Evolutionary conservation across 1,140 invertebrate species (phyloP).

Genomic region (Prorops nasuta): DNA sequence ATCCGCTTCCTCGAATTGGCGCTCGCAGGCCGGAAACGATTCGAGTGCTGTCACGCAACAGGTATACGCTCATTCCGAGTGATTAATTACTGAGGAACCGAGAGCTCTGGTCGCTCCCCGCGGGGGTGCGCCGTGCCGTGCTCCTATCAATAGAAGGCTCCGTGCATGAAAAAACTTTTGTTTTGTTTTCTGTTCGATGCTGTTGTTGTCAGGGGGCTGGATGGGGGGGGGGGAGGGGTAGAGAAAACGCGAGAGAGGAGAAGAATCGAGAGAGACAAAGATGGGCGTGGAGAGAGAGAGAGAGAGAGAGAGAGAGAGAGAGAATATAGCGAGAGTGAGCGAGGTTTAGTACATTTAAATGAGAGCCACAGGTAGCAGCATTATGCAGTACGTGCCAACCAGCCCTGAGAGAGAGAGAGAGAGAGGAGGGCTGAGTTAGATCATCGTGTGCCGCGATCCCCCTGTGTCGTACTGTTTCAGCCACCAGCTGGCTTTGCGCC

Average conservation of each 20-base stretch:
- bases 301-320: slow-evolving; percentile 12
- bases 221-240: no score
- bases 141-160: slow-evolving; percentile 25
- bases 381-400: slow-evolving; percentile 45
- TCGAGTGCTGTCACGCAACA: slow-evolving; percentile 19
- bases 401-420: slow-evolving; percentile 22
- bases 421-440: slow-evolving; percentile 40
- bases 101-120: no score
- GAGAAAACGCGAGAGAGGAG: slow-evolving; percentile 4
- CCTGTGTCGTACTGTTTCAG: slow-evolving; percentile 15
- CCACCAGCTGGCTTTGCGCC: slow-evolving; percentile 28
- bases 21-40: not conserved
- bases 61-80: slow-evolving; percentile 14
- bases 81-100: slow-evolving; percentile 25
- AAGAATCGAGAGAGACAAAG: not conserved
- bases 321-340: slow-evolving; percentile 3
- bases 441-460: slow-evolving; percentile 30
- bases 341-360: slow-evolving; percentile 48
- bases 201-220: no score
- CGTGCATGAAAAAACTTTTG: slow-evolving; percentile 21
- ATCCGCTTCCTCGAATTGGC: slow-evolving; percentile 14
- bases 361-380: slow-evolving; percentile 48
- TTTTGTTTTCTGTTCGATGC: slow-evolving; percentile 15
- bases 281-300: slow-evolving; percentile 1
- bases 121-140: not conserved